Percentiles rank a stretch among this genome's conserved stretches.
Conservation (phyloP, 2,888 invertebrate species). For the Coecobrya sp. region DNA sequence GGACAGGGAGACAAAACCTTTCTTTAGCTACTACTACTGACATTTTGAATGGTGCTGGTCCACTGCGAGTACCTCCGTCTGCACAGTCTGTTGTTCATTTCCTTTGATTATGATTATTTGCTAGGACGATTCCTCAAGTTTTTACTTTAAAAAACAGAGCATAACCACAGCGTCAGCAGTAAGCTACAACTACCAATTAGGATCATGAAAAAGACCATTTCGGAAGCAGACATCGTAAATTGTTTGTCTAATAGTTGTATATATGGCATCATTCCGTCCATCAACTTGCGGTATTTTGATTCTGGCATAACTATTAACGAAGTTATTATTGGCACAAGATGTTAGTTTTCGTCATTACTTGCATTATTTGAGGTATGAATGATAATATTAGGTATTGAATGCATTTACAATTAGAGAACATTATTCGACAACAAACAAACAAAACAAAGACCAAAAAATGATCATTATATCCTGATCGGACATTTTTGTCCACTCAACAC, state of each 20-base stretch:
- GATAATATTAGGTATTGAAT: no score
- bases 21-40: background rate
- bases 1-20: conserved; percentile 36
- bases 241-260: background rate
- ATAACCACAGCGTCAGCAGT: conserved; percentile 18
- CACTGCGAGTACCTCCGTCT: background rate
- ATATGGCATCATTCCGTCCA: conserved; percentile 69
- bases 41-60: conserved; percentile 11
- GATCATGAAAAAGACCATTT: background rate
- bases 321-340: conserved; percentile 1
- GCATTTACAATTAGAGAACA: no score
- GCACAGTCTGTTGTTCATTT: background rate
- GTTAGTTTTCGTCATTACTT: background rate
- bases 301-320: background rate
- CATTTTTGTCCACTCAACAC: no score
- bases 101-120: conserved; percentile 10
- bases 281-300: conserved; percentile 9
- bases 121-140: conserved; percentile 1
- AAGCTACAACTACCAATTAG: background rate
- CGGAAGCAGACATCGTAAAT: background rate
- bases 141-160: conserved; percentile 66
- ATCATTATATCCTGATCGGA: no score
- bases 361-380: no score
- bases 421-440: no score
- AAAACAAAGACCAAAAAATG: no score